Evolutionary conservation across 2,113 vertebrate species (phyloP).

Genomic region (Silurus meridionalis): DNA sequence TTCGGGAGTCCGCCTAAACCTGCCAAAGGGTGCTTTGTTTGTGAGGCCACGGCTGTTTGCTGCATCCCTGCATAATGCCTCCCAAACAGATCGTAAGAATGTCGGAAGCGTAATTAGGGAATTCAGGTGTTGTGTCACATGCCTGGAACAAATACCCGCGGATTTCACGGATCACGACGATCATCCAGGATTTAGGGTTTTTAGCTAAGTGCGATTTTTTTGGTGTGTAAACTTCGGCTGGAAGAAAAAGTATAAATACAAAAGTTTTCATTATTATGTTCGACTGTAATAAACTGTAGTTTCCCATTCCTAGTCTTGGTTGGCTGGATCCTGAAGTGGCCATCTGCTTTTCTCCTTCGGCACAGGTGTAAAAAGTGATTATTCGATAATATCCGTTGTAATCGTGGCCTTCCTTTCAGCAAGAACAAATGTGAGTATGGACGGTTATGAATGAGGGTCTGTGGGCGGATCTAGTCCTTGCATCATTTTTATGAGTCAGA

Average conservation of each 20-base stretch:
- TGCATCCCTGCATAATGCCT: neutral
- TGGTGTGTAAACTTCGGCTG: neutral
- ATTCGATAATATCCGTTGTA: neutral
- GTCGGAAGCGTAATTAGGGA: neutral
- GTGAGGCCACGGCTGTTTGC: neutral
- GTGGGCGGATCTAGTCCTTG: neutral
- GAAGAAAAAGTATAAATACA: neutral
- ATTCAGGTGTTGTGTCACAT: neutral
- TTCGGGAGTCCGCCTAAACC: neutral
- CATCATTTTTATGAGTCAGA: neutral
- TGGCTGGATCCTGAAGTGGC: neutral
- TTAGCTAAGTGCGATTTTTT: neutral
- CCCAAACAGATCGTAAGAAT: neutral
- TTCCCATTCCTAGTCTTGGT: neutral
- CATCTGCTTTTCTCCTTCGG: neutral
- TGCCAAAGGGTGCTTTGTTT: neutral
- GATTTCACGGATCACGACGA: neutral
- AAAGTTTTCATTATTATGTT: neutral
- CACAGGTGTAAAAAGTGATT: neutral
- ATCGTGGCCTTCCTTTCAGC: neutral
- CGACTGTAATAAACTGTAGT: too few relatives aligned
- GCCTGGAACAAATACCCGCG: neutral
- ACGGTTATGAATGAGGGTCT: neutral
- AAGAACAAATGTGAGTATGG: neutral
- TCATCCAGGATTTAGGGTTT: neutral